A percentile compares a stretch with the other conserved stretches of the same genome.
Conservation (phyloP, 2,113 vertebrate species). For the Crotalus horridus region DNA sequence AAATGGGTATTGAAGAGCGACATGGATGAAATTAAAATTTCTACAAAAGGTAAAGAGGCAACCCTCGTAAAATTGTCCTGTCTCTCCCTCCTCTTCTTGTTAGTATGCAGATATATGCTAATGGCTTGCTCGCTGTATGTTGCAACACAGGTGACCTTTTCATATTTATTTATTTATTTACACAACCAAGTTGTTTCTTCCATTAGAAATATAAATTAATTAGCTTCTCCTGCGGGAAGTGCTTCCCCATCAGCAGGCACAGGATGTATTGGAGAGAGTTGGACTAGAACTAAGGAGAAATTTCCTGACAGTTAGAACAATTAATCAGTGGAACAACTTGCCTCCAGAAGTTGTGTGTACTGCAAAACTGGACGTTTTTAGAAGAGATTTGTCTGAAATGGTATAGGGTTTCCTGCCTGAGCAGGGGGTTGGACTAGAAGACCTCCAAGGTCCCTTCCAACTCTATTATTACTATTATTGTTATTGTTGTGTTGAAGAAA, state of each 20-base stretch:
- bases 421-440: no score
- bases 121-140: slow-evolving; percentile 46
- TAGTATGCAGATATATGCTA: slow-evolving; percentile 67
- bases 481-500: background rate
- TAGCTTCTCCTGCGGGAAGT: background rate
- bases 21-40: slow-evolving; percentile 37
- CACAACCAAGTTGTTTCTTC: slow-evolving; percentile 50
- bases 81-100: slow-evolving; percentile 30
- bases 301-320: no score
- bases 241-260: background rate
- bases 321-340: no score
- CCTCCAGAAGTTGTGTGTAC: no score
- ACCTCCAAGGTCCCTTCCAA: no score
- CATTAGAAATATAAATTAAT: slow-evolving; percentile 50
- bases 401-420: no score
- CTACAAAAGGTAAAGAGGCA: slow-evolving; percentile 49
- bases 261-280: background rate
- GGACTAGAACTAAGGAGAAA: no score
- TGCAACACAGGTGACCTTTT: slow-evolving; percentile 63
- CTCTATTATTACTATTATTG: no score
- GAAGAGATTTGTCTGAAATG: no score
- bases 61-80: slow-evolving; percentile 47
- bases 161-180: slow-evolving; percentile 68
- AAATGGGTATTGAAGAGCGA: slow-evolving; percentile 38
- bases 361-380: no score